Conservation (phyloP, 2,113 vertebrate species). For the Pyrgilauda ruficollis region DNA sequence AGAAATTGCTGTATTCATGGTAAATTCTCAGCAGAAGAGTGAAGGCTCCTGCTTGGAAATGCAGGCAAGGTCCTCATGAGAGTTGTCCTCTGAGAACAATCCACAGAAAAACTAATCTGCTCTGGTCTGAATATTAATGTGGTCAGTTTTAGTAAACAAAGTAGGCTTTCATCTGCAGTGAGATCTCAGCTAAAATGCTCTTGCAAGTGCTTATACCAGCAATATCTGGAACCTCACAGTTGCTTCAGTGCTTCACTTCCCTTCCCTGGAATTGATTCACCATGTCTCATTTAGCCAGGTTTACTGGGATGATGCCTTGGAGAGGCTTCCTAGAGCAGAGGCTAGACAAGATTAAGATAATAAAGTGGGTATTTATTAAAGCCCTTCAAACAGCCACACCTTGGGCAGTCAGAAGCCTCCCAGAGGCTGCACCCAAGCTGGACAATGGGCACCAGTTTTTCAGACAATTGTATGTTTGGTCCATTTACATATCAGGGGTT, state of each 20-base stretch:
- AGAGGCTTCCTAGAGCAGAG: fast-evolving
- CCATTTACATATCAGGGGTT: fast-evolving
- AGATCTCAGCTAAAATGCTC: neutral
- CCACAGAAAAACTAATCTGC: neutral
- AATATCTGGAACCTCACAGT: neutral
- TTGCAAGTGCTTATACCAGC: neutral
- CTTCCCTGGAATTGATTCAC: neutral
- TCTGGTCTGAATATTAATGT: neutral
- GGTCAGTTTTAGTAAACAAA: neutral
- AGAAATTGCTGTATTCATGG: neutral
- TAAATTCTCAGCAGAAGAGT: neutral
- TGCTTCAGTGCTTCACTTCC: neutral
- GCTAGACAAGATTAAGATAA: neutral
- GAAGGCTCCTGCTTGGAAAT: neutral
- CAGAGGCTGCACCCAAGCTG: too few relatives aligned
- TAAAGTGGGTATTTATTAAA: neutral
- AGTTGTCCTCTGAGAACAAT: neutral
- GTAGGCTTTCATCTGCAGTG: neutral
- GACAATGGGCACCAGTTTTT: neutral
- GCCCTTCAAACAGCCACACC: neutral
- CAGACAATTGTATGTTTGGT: neutral
- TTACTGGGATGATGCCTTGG: neutral
- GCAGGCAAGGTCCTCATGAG: neutral
- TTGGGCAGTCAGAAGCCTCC: neutral
- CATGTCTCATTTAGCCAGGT: neutral